A percentile compares a stretch with the other conserved stretches of the same genome.
These are phyloP conservation scores for Troilus luridus DNA, from an alignment of 2,888 invertebrate species.

Conservation along the genomic window DNA sequence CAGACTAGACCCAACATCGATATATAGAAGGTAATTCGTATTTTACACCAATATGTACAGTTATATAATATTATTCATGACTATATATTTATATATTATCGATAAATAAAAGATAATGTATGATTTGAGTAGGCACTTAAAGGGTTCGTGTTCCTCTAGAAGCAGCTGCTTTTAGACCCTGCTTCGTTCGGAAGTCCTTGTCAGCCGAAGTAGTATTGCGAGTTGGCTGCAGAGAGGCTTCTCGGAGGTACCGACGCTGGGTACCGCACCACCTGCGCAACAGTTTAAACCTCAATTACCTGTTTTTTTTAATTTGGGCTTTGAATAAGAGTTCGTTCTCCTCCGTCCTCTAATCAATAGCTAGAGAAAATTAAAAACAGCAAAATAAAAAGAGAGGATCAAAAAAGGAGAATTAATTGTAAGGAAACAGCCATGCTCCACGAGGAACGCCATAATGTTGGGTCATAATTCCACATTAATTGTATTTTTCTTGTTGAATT, in stretches of 20 bases:
- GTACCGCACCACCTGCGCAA: slow-evolving; percentile 24
- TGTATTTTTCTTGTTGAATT: too few relatives aligned
- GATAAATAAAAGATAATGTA: neutral
- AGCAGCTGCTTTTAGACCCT: neutral
- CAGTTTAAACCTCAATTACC: neutral
- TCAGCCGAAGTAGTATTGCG: slow-evolving; percentile 36
- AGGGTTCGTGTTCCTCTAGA: neutral
- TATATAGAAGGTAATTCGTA: neutral
- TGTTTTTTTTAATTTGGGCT: neutral
- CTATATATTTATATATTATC: neutral
- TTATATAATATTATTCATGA: neutral
- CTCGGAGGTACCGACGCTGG: neutral
- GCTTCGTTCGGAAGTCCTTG: neutral
- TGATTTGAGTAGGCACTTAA: slow-evolving; percentile 20
- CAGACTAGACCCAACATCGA: neutral
- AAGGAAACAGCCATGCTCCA: too few relatives aligned
- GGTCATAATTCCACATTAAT: too few relatives aligned
- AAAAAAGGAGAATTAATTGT: too few relatives aligned
- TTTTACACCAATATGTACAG: neutral
- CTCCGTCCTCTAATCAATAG: too few relatives aligned
- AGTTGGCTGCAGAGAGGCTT: slow-evolving; percentile 22
- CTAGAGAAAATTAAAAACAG: too few relatives aligned
- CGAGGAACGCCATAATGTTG: too few relatives aligned
- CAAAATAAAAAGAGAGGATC: too few relatives aligned
- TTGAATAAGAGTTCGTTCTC: too few relatives aligned